phyloP scores from a whole-genome alignment of 2,113 vertebrate genomes.

The Mastomys natalensis region DNA sequence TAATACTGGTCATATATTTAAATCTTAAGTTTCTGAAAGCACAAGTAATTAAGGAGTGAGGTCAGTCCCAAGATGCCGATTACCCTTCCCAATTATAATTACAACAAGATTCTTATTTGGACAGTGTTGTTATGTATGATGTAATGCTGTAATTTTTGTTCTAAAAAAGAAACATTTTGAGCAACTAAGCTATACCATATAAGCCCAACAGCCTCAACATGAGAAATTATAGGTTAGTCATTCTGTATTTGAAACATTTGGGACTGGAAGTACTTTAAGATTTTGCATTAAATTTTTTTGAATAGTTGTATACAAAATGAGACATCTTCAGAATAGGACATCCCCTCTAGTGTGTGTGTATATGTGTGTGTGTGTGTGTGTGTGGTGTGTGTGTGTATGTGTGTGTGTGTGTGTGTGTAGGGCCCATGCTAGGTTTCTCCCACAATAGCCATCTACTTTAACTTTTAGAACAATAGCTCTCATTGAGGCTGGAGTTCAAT shows the following conservation, averaged over 20 bases:
- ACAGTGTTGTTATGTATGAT: background rate
- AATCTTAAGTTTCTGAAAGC: conserved; percentile 27
- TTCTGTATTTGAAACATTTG: background rate
- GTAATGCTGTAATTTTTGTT: background rate
- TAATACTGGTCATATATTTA: conserved; percentile 31
- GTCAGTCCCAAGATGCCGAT: background rate
- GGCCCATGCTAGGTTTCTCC: background rate
- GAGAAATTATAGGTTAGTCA: background rate
- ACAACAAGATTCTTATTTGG: background rate
- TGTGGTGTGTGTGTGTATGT: background rate
- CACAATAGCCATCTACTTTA: background rate
- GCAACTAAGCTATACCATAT: background rate
- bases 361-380: background rate
- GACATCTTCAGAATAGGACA: background rate
- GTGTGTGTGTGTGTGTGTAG: background rate
- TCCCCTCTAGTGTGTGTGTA: background rate
- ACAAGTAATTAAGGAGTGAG: conserved; percentile 11
- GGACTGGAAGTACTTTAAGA: background rate
- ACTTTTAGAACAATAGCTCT: background rate
- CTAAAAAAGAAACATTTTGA: background rate
- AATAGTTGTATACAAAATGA: background rate
- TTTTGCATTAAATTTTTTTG: background rate
- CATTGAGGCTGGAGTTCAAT: background rate
- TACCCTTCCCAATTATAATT: conserved; percentile 33
- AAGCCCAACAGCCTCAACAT: background rate